Evolutionary conservation across 2,113 vertebrate species (phyloP).

Genomic region (Ascaphus truei): DNA sequence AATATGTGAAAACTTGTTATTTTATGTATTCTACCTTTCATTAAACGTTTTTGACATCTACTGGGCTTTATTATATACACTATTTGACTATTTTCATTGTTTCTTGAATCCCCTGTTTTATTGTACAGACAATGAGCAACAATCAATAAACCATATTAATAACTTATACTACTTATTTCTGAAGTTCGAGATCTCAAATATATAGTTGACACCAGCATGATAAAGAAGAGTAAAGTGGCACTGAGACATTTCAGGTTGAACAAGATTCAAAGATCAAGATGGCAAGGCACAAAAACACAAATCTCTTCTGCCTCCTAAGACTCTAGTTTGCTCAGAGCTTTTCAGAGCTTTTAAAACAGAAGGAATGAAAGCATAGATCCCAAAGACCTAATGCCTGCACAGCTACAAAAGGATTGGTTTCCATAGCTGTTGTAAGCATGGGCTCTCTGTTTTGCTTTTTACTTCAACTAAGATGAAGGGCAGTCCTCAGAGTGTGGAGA

Average conservation of each 20-base stretch:
- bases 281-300: not conserved
- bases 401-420: slow-evolving; percentile 33
- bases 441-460: slow-evolving; percentile 41
- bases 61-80: too few species aligned
- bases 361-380: slow-evolving; percentile 4
- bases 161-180: too few species aligned
- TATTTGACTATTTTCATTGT: too few species aligned
- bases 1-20: too few species aligned
- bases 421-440: slow-evolving; percentile 36
- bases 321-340: slow-evolving; percentile 16
- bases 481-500: slow-evolving; percentile 40
- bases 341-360: slow-evolving; percentile 27
- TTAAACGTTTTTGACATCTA: too few species aligned
- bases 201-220: not conserved
- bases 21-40: too few species aligned
- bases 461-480: slow-evolving; percentile 38
- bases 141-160: too few species aligned
- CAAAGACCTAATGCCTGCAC: not conserved
- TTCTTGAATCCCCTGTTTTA: too few species aligned
- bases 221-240: not conserved
- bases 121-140: too few species aligned
- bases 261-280: not conserved
- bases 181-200: not conserved
- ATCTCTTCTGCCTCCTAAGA: slow-evolving; percentile 3
- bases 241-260: not conserved